Evolutionary conservation across 2,888 invertebrate species (phyloP), one percentile per base, ranked within the genome.

Genomic region (Aporophyla lueneburgensis): DNA sequence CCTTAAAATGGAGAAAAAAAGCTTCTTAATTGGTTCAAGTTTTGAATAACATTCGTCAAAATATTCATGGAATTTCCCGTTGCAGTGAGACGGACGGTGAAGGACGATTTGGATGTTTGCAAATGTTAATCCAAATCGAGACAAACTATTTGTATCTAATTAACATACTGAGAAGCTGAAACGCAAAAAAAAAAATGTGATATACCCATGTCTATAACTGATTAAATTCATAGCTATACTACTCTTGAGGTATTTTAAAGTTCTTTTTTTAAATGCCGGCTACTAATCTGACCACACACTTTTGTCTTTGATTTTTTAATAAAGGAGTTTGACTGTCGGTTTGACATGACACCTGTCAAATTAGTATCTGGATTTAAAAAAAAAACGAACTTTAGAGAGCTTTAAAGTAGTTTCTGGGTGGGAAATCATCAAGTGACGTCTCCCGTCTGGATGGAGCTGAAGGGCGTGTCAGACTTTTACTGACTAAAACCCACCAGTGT

Each of bases 61-160:
- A 78, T 68, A 66, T 58, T 24, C 19, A 19, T 76, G 66, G 78
- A 83, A 80, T 77, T 77, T 83, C 53, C 77, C 46, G 5, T 49
- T 51, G 27, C 33, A 10, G 6, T n/a, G 40, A 59, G 43, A 79
- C 59, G 16, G 75, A 49, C 58, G 33, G 1, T 72, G 53, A 80
- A 78, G 65, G 74, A 56, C 54, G 54, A 59, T 65, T 49, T 68
- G n/a, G 12, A 56, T 63, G 16, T 76, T 74, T 63, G 27, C 59
- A 40, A 67, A 81, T 75, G 63, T 53, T 67, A 58, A 46, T 27
- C 61, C 66, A 43, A 78, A 78, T 78, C 40, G 10, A 65, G 58
- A 65, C 40, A 27, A 54, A 49, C 21, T 40, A 61, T 80, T 74
- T 54, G 65, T 66, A 61, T 73, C 53, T 65, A 56, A 81, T 75